Evolutionary conservation across 2,797 vertebrate species (phyloP).

Genomic region (Enteromius anoplus): DNA sequence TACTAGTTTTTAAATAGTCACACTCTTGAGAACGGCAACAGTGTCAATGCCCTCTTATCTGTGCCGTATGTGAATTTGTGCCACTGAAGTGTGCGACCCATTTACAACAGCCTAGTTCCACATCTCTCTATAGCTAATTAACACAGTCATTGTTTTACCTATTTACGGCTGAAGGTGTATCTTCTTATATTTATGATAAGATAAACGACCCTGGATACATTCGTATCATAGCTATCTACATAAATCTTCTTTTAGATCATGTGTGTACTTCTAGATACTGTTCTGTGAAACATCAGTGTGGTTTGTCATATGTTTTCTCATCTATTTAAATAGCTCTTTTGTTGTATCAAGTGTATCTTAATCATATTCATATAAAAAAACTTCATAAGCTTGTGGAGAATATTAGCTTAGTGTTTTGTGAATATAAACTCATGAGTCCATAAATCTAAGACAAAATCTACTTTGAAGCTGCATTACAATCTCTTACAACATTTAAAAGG

Average conservation of each 20-base stretch:
- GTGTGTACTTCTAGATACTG: background rate
- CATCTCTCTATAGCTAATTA: slow-evolving; percentile 66
- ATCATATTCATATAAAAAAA: background rate
- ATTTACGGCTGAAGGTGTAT: slow-evolving; percentile 11
- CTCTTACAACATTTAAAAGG: background rate
- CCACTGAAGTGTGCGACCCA: slow-evolving; percentile 73
- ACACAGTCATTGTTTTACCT: slow-evolving; percentile 38
- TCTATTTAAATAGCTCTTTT: background rate
- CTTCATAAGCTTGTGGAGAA: background rate
- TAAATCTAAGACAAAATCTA: background rate
- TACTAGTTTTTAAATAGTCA: slow-evolving; percentile 59
- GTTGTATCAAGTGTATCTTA: background rate
- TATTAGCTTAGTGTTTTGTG: slow-evolving; percentile 15
- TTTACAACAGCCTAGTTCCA: slow-evolving; percentile 74
- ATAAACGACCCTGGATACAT: background rate
- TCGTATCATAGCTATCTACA: background rate
- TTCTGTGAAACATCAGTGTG: background rate
- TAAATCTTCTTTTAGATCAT: background rate
- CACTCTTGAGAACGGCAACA: slow-evolving; percentile 57
- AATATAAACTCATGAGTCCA: background rate
- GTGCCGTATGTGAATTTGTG: slow-evolving; percentile 51
- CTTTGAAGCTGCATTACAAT: background rate
- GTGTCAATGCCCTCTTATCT: slow-evolving; percentile 59
- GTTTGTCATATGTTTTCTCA: slow-evolving; percentile 10
- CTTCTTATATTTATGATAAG: slow-evolving; percentile 9